Base-by-base conservation (phyloP, 2,888 invertebrate species). In the Pterobdella sp. region DNA sequence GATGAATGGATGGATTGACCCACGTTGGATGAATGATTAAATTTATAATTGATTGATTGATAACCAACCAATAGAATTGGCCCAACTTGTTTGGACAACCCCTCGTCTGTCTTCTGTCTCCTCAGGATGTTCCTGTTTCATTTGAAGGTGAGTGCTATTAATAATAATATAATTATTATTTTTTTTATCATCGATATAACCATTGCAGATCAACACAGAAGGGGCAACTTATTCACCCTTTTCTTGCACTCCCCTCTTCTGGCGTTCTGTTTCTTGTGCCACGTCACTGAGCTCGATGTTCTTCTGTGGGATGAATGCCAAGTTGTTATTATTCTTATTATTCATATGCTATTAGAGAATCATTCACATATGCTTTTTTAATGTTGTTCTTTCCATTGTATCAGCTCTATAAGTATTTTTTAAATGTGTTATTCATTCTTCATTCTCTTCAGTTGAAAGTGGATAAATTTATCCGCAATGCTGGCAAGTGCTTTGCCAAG, bases 201-300 rank as follows among this genome's bases (percentile, higher is more conserved):
- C 49, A 42, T 42, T 14, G 49, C 89, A 87, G 86, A 85, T 75
- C 84, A 85, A 76, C 82, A 84, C 76, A 90, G 92, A 78, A 83
- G 82, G 81, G 96, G 95, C 75, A 93, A 91, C 81, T 86, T 96
- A 78, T 94, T 96, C 86, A 95, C 95, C 35, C 87, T 95, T 82
- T 96, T 96, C 87, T 89, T 96, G 79, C 94, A 95, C 86, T 91
- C 92, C 81, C 95, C 96, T 65, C 87, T 95, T 81, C 91, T 92
- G 80, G 93, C 92, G 77, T 89, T 95, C 82, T 94, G 94, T 86
- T 90, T 91, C 84, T 89, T 92, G 81, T 93, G 93, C 84, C 92
- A 93, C 84, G 88, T 95, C 76, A 89, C 89, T 79, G 91, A 89
- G 81, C 88, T 94, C 78, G 89, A 91, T 65, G 88, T 93, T 79